Evolutionary conservation across 2,888 invertebrate species (phyloP).

Genomic region (Rosalia funebris): DNA sequence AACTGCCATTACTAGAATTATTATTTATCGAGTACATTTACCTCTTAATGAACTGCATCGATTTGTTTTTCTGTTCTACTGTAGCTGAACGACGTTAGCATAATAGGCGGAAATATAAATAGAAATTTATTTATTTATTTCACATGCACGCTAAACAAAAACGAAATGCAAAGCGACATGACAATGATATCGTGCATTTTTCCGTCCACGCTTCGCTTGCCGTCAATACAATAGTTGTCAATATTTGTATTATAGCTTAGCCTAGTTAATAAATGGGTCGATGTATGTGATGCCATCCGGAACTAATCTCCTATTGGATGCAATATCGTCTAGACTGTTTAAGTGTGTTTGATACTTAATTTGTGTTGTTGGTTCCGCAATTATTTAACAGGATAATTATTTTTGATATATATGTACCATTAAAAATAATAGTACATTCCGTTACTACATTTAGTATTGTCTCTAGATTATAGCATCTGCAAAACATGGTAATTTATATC

Average conservation of each 20-base stretch:
- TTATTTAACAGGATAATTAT: no score
- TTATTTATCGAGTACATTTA: no score
- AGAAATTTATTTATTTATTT: neutral
- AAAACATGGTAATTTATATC: no score
- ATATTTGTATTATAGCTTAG: slow-evolving; percentile 8
- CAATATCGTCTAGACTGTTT: neutral
- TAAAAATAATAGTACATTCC: no score
- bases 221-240: slow-evolving; percentile 22
- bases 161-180: slow-evolving; percentile 24
- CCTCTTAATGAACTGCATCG: no score
- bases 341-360: no score
- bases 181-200: slow-evolving; percentile 25
- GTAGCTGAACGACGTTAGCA: neutral
- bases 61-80: neutral
- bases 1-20: no score
- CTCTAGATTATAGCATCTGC: no score
- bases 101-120: neutral
- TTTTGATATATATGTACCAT: no score
- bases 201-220: slow-evolving; percentile 22
- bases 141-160: slow-evolving; percentile 1
- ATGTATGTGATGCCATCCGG: neutral
- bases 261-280: neutral
- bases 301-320: neutral
- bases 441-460: no score
- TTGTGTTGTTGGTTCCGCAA: no score